phyloP scores from a whole-genome alignment of 2,113 vertebrate genomes.

The Oryzias melastigma region DNA sequence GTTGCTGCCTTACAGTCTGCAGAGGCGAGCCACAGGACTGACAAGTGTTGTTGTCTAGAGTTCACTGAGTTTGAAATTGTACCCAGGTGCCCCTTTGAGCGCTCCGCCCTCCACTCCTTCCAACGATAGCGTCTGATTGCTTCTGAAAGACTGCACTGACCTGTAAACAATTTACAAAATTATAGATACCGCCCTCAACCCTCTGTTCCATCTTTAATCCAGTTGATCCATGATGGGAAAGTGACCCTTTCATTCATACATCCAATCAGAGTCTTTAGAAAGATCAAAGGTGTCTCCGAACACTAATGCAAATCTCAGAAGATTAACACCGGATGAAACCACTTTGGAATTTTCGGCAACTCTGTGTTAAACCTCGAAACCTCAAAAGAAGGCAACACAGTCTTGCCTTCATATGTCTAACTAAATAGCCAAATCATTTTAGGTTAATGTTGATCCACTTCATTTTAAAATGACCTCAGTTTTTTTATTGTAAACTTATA shows the following conservation, averaged over 20 bases:
- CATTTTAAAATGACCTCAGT: constrained; percentile 19
- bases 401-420: constrained; percentile 15
- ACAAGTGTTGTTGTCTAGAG: constrained; percentile 52
- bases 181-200: constrained; percentile 56
- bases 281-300: constrained; percentile 79
- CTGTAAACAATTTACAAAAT: constrained; percentile 72
- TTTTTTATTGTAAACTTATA: background rate
- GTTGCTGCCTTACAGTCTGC: constrained; percentile 32
- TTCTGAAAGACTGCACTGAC: constrained; percentile 66
- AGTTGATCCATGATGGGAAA: constrained; percentile 71
- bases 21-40: constrained; percentile 23
- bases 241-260: constrained; percentile 65
- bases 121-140: constrained; percentile 67
- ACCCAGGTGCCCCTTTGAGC: constrained; percentile 40
- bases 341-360: constrained; percentile 69
- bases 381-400: constrained; percentile 40
- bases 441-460: constrained; percentile 29
- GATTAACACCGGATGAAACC: constrained; percentile 77
- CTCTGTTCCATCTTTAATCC: constrained; percentile 39
- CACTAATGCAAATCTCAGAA: constrained; percentile 79
- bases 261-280: constrained; percentile 74
- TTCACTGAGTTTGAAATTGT: constrained; percentile 67
- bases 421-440: constrained; percentile 21
- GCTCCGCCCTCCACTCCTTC: constrained; percentile 52
- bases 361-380: constrained; percentile 61